Evolutionary conservation across 2,113 vertebrate genomes (phyloP).

Genomic region (Pelecanoides urinatrix): DNA sequence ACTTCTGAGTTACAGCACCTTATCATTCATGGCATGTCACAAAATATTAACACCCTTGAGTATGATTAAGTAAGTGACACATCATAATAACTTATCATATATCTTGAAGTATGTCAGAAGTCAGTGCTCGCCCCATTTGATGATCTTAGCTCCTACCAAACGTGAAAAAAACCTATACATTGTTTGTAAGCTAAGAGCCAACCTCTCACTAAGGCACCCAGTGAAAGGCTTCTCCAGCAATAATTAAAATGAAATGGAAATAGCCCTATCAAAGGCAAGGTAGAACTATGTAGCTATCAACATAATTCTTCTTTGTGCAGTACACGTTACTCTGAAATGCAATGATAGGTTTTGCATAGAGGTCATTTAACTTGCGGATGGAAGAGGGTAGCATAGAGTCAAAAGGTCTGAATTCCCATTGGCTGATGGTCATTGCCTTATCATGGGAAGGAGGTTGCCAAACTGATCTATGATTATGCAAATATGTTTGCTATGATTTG

Average conservation of each 20-base stretch:
- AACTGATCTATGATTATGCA: not conserved
- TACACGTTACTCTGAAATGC: not conserved
- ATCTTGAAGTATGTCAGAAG: not conserved
- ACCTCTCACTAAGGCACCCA: not conserved
- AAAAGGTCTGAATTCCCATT: not conserved
- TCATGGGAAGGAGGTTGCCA: not conserved
- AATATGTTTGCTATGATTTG: not conserved
- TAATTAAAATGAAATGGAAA: not conserved
- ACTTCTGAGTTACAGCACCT: conserved; percentile 21
- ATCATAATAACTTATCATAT: not conserved
- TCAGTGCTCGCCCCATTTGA: not conserved
- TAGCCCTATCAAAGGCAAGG: not conserved
- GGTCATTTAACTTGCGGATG: not conserved
- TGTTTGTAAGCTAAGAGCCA: not conserved
- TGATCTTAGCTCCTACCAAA: not conserved
- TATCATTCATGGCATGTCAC: conserved; percentile 14
- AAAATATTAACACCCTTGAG: conserved; percentile 41
- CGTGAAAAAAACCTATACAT: not conserved
- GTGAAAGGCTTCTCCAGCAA: not conserved
- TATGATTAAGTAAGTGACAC: conserved; percentile 42
- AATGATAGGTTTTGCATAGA: not conserved
- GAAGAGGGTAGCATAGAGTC: not conserved
- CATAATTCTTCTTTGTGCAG: not conserved
- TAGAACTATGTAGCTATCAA: not conserved
- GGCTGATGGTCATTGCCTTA: not conserved